Conservation (phyloP, 2,797 vertebrate species). For the Hypotaenidia okinawae region DNA sequence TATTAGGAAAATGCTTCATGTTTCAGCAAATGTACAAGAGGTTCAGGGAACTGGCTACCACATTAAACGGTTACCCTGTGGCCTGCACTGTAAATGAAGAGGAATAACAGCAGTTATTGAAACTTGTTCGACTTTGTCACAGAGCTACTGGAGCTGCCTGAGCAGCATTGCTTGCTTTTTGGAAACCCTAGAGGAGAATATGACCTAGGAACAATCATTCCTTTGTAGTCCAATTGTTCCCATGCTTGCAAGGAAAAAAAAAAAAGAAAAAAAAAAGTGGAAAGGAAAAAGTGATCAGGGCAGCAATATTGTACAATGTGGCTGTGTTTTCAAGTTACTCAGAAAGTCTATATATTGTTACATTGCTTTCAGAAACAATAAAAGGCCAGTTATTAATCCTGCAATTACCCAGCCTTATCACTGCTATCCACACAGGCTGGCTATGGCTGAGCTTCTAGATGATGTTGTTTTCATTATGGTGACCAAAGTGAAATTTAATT, state of each 20-base stretch:
- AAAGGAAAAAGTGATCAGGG: slow-evolving; percentile 24
- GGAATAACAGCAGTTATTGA: slow-evolving; percentile 35
- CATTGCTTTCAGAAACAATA: slow-evolving; percentile 67
- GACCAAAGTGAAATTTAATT: slow-evolving; percentile 75
- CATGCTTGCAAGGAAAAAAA: not conserved
- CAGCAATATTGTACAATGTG: slow-evolving; percentile 35
- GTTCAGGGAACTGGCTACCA: not conserved
- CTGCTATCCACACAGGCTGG: slow-evolving; percentile 62
- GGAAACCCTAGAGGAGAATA: slow-evolving; percentile 65
- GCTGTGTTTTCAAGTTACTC: slow-evolving; percentile 66
- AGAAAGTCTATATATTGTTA: slow-evolving; percentile 44
- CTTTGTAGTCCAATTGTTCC: slow-evolving; percentile 24
- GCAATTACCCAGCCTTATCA: slow-evolving; percentile 75
- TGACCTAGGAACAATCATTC: slow-evolving; percentile 51
- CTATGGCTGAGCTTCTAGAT: slow-evolving; percentile 30
- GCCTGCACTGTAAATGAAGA: slow-evolving; percentile 26
- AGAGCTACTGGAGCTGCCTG: slow-evolving; percentile 29
- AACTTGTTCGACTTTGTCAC: slow-evolving; percentile 51
- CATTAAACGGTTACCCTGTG: slow-evolving; percentile 29
- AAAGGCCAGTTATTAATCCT: slow-evolving; percentile 74
- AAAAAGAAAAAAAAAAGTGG: not conserved
- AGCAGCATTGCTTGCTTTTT: slow-evolving; percentile 48
- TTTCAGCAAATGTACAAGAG: slow-evolving; percentile 27
- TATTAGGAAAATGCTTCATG: slow-evolving; percentile 10
- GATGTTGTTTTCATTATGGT: slow-evolving; percentile 69